Evolutionary conservation across 1,140 invertebrate genomes (phyloP).

Genomic region (Caerostris darwini): DNA sequence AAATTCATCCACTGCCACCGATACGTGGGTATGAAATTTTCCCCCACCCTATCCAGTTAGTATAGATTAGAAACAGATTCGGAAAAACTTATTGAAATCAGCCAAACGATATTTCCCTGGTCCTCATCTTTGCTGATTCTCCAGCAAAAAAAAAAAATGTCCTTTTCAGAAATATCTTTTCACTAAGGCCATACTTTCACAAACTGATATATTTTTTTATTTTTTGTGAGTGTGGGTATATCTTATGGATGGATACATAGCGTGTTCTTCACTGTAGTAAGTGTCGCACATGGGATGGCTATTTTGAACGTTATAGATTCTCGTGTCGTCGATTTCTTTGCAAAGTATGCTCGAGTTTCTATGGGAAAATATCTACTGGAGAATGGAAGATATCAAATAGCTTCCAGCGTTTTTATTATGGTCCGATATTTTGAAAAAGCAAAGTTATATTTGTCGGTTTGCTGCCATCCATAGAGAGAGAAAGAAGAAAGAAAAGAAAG

Average conservation of each 20-base stretch:
- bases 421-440: constrained; percentile 28
- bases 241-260: background rate
- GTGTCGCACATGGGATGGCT: constrained; percentile 1
- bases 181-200: background rate
- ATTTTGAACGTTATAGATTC: background rate
- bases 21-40: constrained; percentile 4
- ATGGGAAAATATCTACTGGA: constrained; percentile 10
- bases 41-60: background rate
- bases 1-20: background rate
- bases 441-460: background rate
- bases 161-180: background rate
- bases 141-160: background rate
- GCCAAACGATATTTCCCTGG: background rate
- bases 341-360: constrained; percentile 4
- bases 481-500: background rate
- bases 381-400: constrained; percentile 8
- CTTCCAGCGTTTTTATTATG: constrained; percentile 12
- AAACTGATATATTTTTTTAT: background rate
- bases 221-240: background rate
- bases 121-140: constrained; percentile 17
- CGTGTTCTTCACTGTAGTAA: background rate
- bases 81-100: background rate
- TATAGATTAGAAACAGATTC: background rate
- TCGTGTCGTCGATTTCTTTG: background rate
- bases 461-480: background rate